phyloP scores from a whole-genome alignment of 2,113 vertebrate species.

The Sander vitreus region DNA sequence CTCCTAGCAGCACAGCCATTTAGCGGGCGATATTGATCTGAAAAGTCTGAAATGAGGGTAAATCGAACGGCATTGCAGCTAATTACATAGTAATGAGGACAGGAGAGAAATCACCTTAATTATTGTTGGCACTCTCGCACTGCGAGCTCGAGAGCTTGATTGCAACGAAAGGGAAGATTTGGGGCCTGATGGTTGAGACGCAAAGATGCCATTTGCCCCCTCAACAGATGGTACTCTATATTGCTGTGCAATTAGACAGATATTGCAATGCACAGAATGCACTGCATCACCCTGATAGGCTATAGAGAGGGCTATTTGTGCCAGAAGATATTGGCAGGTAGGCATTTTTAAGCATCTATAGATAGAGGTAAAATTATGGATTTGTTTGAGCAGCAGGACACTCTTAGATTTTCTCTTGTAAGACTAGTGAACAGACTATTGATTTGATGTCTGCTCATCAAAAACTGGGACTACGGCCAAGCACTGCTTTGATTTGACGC shows the following conservation, averaged over 20 bases:
- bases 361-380: slow-evolving; percentile 49
- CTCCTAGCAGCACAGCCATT: slow-evolving; percentile 47
- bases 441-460: slow-evolving; percentile 68
- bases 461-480: slow-evolving; percentile 50
- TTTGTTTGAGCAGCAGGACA: slow-evolving; percentile 54
- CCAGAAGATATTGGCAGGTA: slow-evolving; percentile 41
- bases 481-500: slow-evolving; percentile 30
- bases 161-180: slow-evolving; percentile 46
- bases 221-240: slow-evolving; percentile 26
- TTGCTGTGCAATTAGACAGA: slow-evolving; percentile 21
- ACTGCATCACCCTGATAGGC: slow-evolving; percentile 19
- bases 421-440: slow-evolving; percentile 69
- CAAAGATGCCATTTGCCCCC: slow-evolving; percentile 16
- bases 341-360: slow-evolving; percentile 28
- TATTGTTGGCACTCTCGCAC: slow-evolving; percentile 53
- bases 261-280: slow-evolving; percentile 1
- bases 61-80: slow-evolving; percentile 69
- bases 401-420: slow-evolving; percentile 64
- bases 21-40: slow-evolving; percentile 73
- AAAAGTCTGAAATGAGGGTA: slow-evolving; percentile 67
- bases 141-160: slow-evolving; percentile 65
- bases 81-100: slow-evolving; percentile 75
- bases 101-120: slow-evolving; percentile 51
- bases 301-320: slow-evolving; percentile 30
- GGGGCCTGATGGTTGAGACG: slow-evolving; percentile 3